These are phyloP conservation scores for Malacoraja senta DNA, from an alignment of 2,797 vertebrate species.

Conservation along the genomic window DNA sequence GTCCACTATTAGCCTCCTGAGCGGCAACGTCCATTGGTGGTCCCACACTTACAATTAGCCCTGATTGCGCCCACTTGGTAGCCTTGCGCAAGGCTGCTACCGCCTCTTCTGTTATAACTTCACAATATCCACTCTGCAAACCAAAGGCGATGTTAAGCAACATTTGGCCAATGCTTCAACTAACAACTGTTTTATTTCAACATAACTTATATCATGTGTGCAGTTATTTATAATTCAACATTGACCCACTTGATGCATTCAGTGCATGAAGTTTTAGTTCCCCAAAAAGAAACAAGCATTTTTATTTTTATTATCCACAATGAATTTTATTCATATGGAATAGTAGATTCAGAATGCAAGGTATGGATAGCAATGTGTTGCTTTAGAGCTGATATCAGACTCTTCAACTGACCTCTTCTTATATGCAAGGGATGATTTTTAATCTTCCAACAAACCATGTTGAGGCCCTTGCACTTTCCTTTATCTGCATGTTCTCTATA, in stretches of 20 bases:
- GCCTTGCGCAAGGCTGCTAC: constrained; percentile 87
- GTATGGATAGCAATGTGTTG: background rate
- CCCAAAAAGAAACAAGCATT: background rate
- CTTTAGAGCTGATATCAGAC: too few relatives aligned
- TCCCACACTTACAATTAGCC: constrained; percentile 90
- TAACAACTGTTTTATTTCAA: background rate
- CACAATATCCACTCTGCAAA: constrained; percentile 81
- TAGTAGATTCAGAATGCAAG: background rate
- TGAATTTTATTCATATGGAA: background rate
- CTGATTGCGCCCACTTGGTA: constrained; percentile 96
- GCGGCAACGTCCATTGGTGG: constrained; percentile 76
- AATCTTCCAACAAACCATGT: too few relatives aligned
- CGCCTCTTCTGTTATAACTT: constrained; percentile 93
- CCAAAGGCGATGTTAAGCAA: constrained; percentile 16
- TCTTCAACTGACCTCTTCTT: too few relatives aligned
- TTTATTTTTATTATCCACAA: background rate
- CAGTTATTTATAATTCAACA: background rate
- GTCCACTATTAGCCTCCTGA: constrained; percentile 73
- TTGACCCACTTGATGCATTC: background rate
- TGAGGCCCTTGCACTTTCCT: too few relatives aligned
- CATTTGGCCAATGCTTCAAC: background rate
- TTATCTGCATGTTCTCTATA: too few relatives aligned
- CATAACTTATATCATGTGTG: background rate
- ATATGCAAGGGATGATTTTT: too few relatives aligned
- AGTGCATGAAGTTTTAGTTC: background rate